A percentile compares a stretch with the other conserved stretches of the same genome.
Evolutionary conservation across 1,140 invertebrate genomes (phyloP).

Genomic region (Drosophila nigrodunni): DNA sequence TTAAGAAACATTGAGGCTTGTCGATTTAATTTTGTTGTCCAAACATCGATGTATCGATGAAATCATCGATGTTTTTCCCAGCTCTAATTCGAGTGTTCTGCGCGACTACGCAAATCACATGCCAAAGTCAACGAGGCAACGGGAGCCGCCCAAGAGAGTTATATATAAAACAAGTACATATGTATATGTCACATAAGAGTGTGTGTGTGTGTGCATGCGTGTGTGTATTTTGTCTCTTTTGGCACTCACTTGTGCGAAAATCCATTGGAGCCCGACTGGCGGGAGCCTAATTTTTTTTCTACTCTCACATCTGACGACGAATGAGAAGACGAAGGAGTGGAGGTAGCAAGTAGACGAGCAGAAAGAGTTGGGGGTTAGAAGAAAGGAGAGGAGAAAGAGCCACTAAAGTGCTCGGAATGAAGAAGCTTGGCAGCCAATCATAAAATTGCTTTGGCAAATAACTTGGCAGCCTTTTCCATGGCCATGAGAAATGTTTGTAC

Average conservation of each 20-base stretch:
- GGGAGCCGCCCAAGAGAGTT: constrained; percentile 48
- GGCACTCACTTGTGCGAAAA: constrained; percentile 81
- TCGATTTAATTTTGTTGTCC: too few species aligned
- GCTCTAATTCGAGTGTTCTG: constrained; percentile 45
- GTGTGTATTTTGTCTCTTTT: constrained; percentile 69
- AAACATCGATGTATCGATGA: too few species aligned
- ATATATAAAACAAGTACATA: constrained; percentile 28
- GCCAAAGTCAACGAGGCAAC: constrained; percentile 54
- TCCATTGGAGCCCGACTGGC: constrained; percentile 80
- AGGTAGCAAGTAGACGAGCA: neutral
- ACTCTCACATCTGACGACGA: constrained; percentile 51
- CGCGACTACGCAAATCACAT: constrained; percentile 47
- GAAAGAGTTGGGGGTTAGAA: constrained; percentile 25
- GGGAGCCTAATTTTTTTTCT: constrained; percentile 77
- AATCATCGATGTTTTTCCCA: too few species aligned
- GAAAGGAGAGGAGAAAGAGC: constrained; percentile 29
- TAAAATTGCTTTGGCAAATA: constrained; percentile 74
- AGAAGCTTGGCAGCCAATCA: constrained; percentile 71
- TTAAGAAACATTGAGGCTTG: too few species aligned
- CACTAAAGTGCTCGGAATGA: constrained; percentile 37
- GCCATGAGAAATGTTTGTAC: constrained; percentile 47
- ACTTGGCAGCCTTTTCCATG: constrained; percentile 37
- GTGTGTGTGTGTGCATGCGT: constrained; percentile 27
- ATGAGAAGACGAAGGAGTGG: constrained; percentile 37
- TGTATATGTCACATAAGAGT: neutral